Evolutionary conservation across 2,113 vertebrate species (phyloP), one percentile per base, ranked within the genome.

Genomic region (Sander vitreus): DNA sequence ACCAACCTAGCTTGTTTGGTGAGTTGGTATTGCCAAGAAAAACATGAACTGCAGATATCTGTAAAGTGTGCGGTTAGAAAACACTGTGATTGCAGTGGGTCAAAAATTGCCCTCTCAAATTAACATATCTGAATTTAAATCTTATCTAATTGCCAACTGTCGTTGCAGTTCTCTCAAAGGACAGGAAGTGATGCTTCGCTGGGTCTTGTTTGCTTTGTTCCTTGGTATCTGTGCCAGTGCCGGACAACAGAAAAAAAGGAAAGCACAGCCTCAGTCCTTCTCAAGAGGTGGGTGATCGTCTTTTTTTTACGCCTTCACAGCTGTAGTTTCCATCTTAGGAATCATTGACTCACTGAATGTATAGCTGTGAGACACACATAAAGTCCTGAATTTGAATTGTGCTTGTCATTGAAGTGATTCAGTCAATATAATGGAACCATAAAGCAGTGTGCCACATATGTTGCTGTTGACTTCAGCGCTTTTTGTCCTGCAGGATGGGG

Each of bases 401-500:
- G 68, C 21, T 0, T 71, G 0, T 60, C 39, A 23, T 4, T 16
- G 45, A 27, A 36, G 18, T 43, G 6, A 71, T 39, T 67, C 3
- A 30, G 14, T 30, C 47, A 30, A 23, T 25, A 10, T 25, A 50
- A 6, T 30, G 5, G 47, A 62, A 57, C 8, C 47, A 66, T 4
- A 11, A 5, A 67, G 2, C 27, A 67, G 19, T 63, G 5, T 43
- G 1, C 4, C 12, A 21, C 8, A 39, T 23, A 33, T 2, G 47
- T 16, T 25, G 2, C 39, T 47, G 2, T 21, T 65, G 45, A 63
- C 18, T 12, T 47, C 23, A 73, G 21, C 0, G 0, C 19, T 72
- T 50, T 53, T 21, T 30, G 43, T 23, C 47, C 91, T 93, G 59
- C 78, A 98, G 97, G 97, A 15, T 98, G 96, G 97, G 96, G 96